Percentiles rank a stretch among this genome's conserved stretches.
phyloP scores from a whole-genome alignment of 2,888 invertebrate genomes.

The Rhyacophila evoluta region DNA sequence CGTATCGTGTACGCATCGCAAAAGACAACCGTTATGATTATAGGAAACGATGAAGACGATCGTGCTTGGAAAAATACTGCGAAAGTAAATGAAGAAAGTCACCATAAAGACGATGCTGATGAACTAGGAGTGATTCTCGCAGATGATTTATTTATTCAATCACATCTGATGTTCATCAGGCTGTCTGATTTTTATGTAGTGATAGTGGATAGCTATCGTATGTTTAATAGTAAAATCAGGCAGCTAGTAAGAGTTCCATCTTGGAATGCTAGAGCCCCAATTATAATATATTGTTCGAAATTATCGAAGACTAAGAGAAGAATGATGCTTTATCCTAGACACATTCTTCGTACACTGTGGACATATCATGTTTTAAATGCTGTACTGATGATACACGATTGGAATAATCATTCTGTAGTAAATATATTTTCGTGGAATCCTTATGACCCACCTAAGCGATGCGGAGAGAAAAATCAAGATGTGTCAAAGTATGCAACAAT shows the following conservation, averaged over 20 bases:
- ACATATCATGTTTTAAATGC: conserved; percentile 49
- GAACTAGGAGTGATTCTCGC: conserved; percentile 28
- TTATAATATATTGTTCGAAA: conserved; percentile 48
- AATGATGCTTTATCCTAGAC: conserved; percentile 45
- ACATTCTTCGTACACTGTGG: conserved; percentile 50
- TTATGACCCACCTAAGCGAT: conserved; percentile 52
- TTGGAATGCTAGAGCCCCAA: conserved; percentile 50
- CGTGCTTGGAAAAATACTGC: conserved; percentile 25
- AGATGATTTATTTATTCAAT: conserved; percentile 49
- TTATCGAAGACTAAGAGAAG: conserved; percentile 2
- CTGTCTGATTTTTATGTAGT: conserved; percentile 49
- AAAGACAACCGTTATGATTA: conserved; percentile 44
- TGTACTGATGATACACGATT: conserved; percentile 48
- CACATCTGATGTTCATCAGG: conserved; percentile 49
- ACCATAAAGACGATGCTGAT: conserved; percentile 25
- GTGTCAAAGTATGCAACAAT: conserved; percentile 34
- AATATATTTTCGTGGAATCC: conserved; percentile 53
- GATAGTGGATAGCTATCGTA: conserved; percentile 46
- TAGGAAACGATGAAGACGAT: conserved; percentile 48
- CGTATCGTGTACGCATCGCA: background rate
- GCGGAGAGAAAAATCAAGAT: conserved; percentile 50
- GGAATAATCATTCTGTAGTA: conserved; percentile 41
- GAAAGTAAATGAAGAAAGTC: background rate
- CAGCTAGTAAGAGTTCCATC: conserved; percentile 48
- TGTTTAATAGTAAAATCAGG: conserved; percentile 52